Evolutionary conservation across 2,113 vertebrate species (phyloP).

Genomic region (Corythoichthys intestinalis): DNA sequence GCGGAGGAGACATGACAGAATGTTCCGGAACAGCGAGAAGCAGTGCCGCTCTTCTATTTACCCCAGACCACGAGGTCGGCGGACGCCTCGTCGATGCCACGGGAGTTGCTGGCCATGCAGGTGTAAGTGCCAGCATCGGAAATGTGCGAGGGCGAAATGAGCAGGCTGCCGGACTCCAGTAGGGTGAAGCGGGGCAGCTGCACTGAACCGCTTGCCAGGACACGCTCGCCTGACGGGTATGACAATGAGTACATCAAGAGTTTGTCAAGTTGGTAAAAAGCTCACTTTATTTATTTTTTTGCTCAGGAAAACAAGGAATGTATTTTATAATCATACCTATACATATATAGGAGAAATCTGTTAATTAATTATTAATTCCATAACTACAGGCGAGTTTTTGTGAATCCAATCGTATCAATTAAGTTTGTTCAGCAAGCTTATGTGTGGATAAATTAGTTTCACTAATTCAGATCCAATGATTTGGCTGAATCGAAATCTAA

Average conservation of each 20-base stretch:
- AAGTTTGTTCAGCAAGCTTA: no score
- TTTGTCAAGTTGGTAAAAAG: not conserved
- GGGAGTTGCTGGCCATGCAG: slow-evolving; percentile 93
- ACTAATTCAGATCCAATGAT: not conserved
- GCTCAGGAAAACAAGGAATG: no score
- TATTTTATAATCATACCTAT: no score
- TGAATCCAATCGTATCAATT: no score
- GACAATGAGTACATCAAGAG: not conserved
- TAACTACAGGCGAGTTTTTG: no score
- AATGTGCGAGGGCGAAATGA: slow-evolving; percentile 87
- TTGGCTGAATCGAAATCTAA: not conserved
- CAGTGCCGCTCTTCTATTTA: slow-evolving; percentile 60
- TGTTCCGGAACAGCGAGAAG: not conserved
- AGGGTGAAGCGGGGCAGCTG: slow-evolving; percentile 92
- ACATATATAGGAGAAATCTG: no score
- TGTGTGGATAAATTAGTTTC: not conserved
- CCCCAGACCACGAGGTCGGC: slow-evolving; percentile 93
- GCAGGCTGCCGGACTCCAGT: slow-evolving; percentile 91
- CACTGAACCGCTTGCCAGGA: slow-evolving; percentile 91
- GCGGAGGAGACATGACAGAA: not conserved
- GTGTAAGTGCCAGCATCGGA: slow-evolving; percentile 86
- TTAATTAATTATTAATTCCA: no score
- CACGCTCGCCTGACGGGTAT: slow-evolving; percentile 78
- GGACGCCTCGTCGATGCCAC: slow-evolving; percentile 87
- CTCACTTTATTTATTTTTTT: no score